Conservation (phyloP, 2,113 vertebrate species). For the Lathamus discolor region DNA sequence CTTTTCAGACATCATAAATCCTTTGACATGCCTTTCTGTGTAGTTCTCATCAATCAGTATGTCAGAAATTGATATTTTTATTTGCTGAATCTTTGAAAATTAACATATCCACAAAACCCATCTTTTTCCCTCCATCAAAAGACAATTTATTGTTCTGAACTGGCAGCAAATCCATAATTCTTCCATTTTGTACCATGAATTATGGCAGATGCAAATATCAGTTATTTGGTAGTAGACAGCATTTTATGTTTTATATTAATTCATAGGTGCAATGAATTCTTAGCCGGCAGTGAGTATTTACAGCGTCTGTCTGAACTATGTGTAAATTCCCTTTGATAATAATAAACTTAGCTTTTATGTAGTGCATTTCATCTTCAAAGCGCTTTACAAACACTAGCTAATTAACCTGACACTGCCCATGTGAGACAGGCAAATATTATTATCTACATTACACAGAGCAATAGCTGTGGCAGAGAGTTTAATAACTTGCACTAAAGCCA, state of each 20-base stretch:
- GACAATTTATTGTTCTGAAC: slow-evolving; percentile 8
- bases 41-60: not conserved
- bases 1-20: not conserved
- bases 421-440: not conserved
- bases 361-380: slow-evolving; percentile 36
- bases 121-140: not conserved
- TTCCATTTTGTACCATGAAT: not conserved
- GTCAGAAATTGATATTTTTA: not conserved
- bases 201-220: not conserved
- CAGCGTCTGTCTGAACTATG: slow-evolving; percentile 6
- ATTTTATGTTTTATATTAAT: slow-evolving; percentile 47
- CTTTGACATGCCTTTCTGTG: not conserved
- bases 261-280: not conserved
- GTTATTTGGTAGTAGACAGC: not conserved
- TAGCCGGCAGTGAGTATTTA: slow-evolving; percentile 18
- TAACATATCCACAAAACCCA: not conserved
- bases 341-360: slow-evolving; percentile 33
- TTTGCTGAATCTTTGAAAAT: slow-evolving; percentile 33
- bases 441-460: slow-evolving; percentile 32
- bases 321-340: not conserved
- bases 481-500: not conserved
- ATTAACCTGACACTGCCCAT: slow-evolving; percentile 33
- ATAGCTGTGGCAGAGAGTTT: not conserved
- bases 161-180: not conserved
- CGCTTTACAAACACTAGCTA: slow-evolving; percentile 19